Conservation (phyloP, 2,113 vertebrate genomes). For the Rhea pennata region DNA sequence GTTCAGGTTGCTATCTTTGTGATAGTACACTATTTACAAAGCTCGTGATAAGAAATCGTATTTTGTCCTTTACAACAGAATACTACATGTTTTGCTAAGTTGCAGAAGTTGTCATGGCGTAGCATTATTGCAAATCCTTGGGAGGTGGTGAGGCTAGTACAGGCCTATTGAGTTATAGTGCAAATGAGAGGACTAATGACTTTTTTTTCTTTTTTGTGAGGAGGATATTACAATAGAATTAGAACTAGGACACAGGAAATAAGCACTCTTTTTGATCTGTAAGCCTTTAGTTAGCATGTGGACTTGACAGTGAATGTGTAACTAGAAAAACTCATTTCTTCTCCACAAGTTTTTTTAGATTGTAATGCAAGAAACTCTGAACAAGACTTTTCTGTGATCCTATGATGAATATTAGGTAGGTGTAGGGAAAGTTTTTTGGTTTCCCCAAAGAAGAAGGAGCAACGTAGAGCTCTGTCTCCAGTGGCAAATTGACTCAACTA, state of each 20-base stretch:
- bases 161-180: not conserved
- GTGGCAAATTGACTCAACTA: not conserved
- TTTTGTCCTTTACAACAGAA: not conserved
- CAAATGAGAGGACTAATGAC: not conserved
- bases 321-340: not conserved
- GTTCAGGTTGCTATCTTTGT: not conserved
- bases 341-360: not conserved
- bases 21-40: not conserved
- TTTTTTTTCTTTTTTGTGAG: not conserved
- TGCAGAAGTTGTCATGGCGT: not conserved
- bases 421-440: not conserved
- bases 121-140: not conserved
- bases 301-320: not conserved
- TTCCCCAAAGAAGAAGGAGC: not conserved
- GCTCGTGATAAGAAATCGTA: not conserved
- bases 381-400: not conserved
- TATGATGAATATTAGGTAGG: not conserved
- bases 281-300: not conserved
- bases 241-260: not conserved
- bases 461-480: not conserved
- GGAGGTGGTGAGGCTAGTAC: not conserved
- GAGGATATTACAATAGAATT: not conserved
- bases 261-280: not conserved
- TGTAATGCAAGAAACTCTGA: not conserved
- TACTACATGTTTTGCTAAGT: not conserved